A percentile compares a stretch with the other conserved stretches of the same genome.
Evolutionary conservation across 1,140 invertebrate genomes (phyloP).

Genomic region (Hormaphis cornu): DNA sequence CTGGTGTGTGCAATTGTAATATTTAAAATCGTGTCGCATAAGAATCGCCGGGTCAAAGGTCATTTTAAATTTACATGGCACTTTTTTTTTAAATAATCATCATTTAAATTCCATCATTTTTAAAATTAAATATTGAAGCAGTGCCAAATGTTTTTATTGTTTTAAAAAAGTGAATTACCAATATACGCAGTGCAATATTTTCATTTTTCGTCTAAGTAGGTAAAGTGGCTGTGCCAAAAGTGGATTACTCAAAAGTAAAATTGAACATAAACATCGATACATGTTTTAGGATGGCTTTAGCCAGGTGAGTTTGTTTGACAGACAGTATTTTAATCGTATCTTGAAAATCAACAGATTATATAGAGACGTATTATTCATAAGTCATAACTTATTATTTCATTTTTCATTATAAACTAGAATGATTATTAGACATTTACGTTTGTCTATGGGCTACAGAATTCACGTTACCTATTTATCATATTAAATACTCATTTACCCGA

Average conservation of each 20-base stretch:
- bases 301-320: slow-evolving; percentile 27
- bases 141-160: slow-evolving; percentile 24
- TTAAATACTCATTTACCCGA: not conserved
- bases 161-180: slow-evolving; percentile 7
- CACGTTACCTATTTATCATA: not conserved
- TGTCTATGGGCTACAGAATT: too few relatives aligned
- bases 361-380: not conserved
- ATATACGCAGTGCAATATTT: slow-evolving; percentile 10
- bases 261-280: slow-evolving; percentile 31
- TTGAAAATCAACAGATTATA: not conserved
- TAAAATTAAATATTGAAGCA: not conserved
- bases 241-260: slow-evolving; percentile 32
- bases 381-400: not conserved
- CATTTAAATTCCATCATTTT: not conserved
- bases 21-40: slow-evolving; percentile 9
- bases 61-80: not conserved
- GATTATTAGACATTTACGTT: too few relatives aligned
- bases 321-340: not conserved
- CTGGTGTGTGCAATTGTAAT: not conserved
- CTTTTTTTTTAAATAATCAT: not conserved
- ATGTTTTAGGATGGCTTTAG: slow-evolving; percentile 31
- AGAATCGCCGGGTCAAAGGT: slow-evolving; percentile 7
- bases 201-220: not conserved
- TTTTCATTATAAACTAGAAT: too few relatives aligned
- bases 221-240: slow-evolving; percentile 31